Evolutionary conservation across 2,888 invertebrate species (phyloP), one percentile per base, ranked within the genome.

Genomic region (Rhamnusium bicolor): DNA sequence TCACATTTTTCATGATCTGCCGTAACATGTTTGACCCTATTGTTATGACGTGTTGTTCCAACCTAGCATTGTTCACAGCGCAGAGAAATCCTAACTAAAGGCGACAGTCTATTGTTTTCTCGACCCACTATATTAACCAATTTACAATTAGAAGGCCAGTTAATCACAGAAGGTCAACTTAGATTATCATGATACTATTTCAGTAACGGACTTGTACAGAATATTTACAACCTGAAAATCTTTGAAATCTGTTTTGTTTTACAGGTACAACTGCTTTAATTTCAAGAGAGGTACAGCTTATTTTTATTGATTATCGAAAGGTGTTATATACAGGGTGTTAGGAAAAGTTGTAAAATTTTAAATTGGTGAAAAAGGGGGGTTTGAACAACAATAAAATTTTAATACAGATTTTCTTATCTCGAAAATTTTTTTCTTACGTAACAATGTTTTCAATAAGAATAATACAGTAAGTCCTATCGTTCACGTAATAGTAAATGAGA

Each of bases 81-180:
- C 24, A 14, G 27, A 58, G 66, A 66, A 72, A 75, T 72, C 62
- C 69, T 49, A 68, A 67, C 74, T 70, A 66, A 56, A 74, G 69
- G 40, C 66, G 67, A 71, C 71, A 65, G 68, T 71, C 65, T 71
- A 74, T 75, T 75, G 75, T 75, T 71, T 72, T 71, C 62, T 68
- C 67, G 67, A 51, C 62, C 70, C 65, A 63, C 24, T 71, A 70
- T 70, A 75, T 73, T 72, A 70, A 75, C 70, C 58, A 14, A 58
- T 58, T 58, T 32, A 58, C 32, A 32, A 16, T 32, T 32, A 58
- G 32, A 16, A 32, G 29, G 24, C 18, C 16, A 16, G 29, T 58
- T 29, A 58, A 58, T 58, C 58, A 16, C 16, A 16, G n/a, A 27
- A 24, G 58, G 29, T 16, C 58, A 58, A 24, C 29, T 32, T 8